Evolutionary conservation across 2,888 invertebrate genomes (phyloP).

Genomic region (Drosophila neonasuta): DNA sequence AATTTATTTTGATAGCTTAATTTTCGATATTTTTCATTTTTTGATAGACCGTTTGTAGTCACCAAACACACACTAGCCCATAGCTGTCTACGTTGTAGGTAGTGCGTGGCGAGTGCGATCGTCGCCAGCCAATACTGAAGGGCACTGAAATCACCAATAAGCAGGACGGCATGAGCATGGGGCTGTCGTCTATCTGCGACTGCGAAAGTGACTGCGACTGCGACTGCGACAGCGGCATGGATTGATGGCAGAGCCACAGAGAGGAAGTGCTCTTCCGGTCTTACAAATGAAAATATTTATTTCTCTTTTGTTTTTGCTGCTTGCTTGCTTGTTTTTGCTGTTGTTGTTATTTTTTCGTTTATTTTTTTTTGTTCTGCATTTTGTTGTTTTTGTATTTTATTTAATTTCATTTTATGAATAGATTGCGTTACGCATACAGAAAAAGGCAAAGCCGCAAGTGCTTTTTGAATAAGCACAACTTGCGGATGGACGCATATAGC

Average conservation of each 20-base stretch:
- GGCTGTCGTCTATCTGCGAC: constrained; percentile 34
- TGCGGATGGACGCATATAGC: constrained; percentile 29
- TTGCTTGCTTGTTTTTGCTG: constrained; percentile 28
- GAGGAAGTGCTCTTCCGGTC: constrained; percentile 78
- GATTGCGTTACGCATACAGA: constrained; percentile 79
- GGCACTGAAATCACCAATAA: constrained; percentile 31
- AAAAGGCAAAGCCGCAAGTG: constrained; percentile 54
- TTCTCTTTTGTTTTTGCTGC: constrained; percentile 47
- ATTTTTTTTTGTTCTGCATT: not conserved
- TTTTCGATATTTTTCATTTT: too few relatives aligned
- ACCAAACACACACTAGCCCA: not conserved
- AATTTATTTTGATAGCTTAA: not conserved
- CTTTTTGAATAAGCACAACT: constrained; percentile 44
- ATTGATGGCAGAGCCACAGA: constrained; percentile 71
- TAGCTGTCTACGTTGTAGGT: not conserved
- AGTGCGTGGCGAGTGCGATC: not conserved
- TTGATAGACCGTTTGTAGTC: too few relatives aligned
- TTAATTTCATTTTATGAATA: constrained; percentile 79
- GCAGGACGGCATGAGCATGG: constrained; percentile 37
- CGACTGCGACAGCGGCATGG: constrained; percentile 29
- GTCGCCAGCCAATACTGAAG: not conserved
- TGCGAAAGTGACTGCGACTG: not conserved
- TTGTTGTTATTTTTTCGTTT: constrained; percentile 34
- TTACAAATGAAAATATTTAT: constrained; percentile 79
- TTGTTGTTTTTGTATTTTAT: constrained; percentile 64